Percentiles rank a stretch among this genome's conserved stretches.
These are phyloP conservation scores for Drosophila monieri DNA, from an alignment of 2,888 invertebrate genomes.

Conservation along the genomic window DNA sequence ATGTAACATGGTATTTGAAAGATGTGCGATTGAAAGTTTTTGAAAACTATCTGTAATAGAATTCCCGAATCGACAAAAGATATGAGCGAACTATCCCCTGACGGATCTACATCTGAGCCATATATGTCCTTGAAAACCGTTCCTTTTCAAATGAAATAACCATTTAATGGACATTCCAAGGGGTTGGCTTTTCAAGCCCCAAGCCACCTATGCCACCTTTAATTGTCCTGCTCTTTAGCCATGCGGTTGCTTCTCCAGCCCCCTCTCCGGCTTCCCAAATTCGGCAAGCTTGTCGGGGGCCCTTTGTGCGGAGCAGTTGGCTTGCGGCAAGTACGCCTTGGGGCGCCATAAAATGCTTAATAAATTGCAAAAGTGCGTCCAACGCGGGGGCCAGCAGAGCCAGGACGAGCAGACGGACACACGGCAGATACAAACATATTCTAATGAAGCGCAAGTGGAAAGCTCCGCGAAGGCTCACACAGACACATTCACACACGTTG, in stretches of 20 bases:
- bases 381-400: slow-evolving; percentile 33
- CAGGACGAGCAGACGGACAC: slow-evolving; percentile 25
- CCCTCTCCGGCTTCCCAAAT: neutral
- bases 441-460: slow-evolving; percentile 69
- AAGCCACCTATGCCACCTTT: slow-evolving; percentile 26
- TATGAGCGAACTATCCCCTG: no score
- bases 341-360: slow-evolving; percentile 78
- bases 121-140: neutral
- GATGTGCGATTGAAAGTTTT: no score
- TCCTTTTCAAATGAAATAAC: neutral
- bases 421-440: slow-evolving; percentile 52
- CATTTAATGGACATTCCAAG: neutral
- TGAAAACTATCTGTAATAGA: no score
- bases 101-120: no score
- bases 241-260: slow-evolving; percentile 26
- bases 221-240: slow-evolving; percentile 38
- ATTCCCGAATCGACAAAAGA: no score
- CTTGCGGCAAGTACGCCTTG: slow-evolving; percentile 66
- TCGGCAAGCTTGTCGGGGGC: slow-evolving; percentile 38
- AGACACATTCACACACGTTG: neutral
- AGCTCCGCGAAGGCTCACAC: slow-evolving; percentile 24
- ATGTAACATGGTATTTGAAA: no score
- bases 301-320: slow-evolving; percentile 54
- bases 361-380: slow-evolving; percentile 73
- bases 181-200: neutral